Percentiles rank a stretch among this genome's conserved stretches.
Evolutionary conservation across 2,888 invertebrate species (phyloP).

Genomic region (Agrilus biguttatus): DNA sequence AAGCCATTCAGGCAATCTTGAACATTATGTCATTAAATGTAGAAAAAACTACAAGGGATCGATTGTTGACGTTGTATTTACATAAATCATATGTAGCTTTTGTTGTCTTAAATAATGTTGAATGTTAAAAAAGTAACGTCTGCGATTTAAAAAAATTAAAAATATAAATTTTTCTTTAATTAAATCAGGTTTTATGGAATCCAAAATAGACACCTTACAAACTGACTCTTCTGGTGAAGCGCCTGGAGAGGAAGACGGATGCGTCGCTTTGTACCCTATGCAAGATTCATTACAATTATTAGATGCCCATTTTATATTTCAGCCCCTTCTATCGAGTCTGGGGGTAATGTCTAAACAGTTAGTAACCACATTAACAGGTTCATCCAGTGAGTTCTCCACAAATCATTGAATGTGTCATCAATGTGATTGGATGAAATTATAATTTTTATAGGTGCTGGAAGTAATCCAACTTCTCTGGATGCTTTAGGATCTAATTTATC

Average conservation of each 20-base stretch:
- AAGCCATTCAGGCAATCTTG: too few species aligned
- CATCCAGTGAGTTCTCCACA: conserved; percentile 16
- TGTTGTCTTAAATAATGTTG: too few species aligned
- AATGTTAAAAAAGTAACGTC: too few species aligned
- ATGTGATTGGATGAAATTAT: conserved; percentile 7
- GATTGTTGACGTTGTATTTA: too few species aligned
- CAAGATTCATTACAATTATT: conserved; percentile 72
- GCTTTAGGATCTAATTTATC: conserved; percentile 80
- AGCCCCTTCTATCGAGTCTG: conserved; percentile 75
- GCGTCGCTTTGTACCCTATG: conserved; percentile 57
- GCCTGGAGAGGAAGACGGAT: conserved; percentile 41
- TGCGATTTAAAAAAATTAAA: too few species aligned
- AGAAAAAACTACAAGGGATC: too few species aligned
- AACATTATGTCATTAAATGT: too few species aligned
- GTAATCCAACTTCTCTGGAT: conserved; percentile 58
- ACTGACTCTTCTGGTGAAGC: conserved; percentile 34
- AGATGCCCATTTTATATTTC: conserved; percentile 88
- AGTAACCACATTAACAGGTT: conserved; percentile 27
- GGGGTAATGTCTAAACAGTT: conserved; percentile 87
- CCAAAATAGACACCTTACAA: conserved; percentile 27
- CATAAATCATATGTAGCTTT: too few species aligned
- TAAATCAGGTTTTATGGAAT: conserved; percentile 22
- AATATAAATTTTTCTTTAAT: too few species aligned
- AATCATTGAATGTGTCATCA: not conserved
- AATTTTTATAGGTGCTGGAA: conserved; percentile 33